Percentiles rank a stretch among this genome's conserved stretches.
These are phyloP conservation scores for Spilosoma lubricipeda DNA, from an alignment of 2,888 invertebrate genomes.

Conservation along the genomic window DNA sequence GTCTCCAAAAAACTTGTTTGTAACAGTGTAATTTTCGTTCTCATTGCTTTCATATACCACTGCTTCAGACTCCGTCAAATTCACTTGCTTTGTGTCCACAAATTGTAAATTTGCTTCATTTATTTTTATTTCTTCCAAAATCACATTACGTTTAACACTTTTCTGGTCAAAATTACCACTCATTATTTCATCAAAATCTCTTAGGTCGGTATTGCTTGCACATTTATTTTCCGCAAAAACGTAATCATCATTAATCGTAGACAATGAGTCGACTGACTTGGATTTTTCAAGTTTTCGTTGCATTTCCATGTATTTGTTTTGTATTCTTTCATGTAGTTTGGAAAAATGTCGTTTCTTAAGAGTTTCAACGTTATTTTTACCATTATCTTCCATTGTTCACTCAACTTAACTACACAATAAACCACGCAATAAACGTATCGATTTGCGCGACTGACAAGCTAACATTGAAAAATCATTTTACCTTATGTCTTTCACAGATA, in stretches of 20 bases:
- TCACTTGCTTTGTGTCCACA: slow-evolving; percentile 56
- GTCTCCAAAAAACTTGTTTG: slow-evolving; percentile 57
- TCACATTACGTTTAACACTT: slow-evolving; percentile 27
- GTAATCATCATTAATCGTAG: slow-evolving; percentile 61
- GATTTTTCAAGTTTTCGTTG: slow-evolving; percentile 76
- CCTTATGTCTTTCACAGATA: slow-evolving; percentile 48
- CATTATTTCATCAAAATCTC: slow-evolving; percentile 44
- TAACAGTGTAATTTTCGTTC: slow-evolving; percentile 42
- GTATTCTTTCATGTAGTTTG: slow-evolving; percentile 72
- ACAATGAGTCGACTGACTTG: slow-evolving; percentile 71
- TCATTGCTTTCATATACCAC: slow-evolving; percentile 54
- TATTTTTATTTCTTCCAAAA: slow-evolving; percentile 58
- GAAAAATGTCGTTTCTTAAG: slow-evolving; percentile 66
- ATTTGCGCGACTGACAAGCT: slow-evolving; percentile 42
- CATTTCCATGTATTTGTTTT: slow-evolving; percentile 76
- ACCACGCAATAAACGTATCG: slow-evolving; percentile 29
- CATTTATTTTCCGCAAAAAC: slow-evolving; percentile 55
- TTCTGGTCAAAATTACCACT: slow-evolving; percentile 13
- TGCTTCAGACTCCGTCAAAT: slow-evolving; percentile 55
- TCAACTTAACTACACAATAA: slow-evolving; percentile 18
- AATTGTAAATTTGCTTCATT: slow-evolving; percentile 58
- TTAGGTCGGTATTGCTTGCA: slow-evolving; percentile 57
- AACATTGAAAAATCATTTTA: slow-evolving; percentile 55
- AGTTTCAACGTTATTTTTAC: slow-evolving; percentile 43
- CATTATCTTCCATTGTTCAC: slow-evolving; percentile 58